A percentile compares a stretch with the other conserved stretches of the same genome.
phyloP scores from a whole-genome alignment of 2,797 vertebrate genomes.

The Chaunax sp. region DNA sequence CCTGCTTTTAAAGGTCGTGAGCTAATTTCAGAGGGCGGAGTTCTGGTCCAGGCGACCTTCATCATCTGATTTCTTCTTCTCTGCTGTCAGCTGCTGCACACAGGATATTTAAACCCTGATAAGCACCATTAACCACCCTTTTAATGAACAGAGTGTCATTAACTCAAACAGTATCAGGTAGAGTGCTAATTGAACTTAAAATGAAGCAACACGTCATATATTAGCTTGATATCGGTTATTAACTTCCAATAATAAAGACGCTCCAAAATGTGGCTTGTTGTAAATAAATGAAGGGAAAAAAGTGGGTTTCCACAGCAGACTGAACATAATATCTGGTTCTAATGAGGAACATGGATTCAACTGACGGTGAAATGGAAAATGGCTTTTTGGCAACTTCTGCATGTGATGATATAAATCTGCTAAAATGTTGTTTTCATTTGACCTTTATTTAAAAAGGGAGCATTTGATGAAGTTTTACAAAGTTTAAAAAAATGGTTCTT shows the following conservation, averaged over 20 bases:
- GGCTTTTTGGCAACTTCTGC: background rate
- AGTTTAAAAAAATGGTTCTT: too few species aligned
- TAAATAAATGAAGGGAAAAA: constrained; percentile 44
- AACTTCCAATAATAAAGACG: constrained; percentile 58
- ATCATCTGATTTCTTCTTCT: constrained; percentile 15
- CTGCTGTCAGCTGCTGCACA: constrained; percentile 21
- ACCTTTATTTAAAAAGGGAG: constrained; percentile 11
- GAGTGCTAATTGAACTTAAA: constrained; percentile 56
- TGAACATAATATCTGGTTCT: constrained; percentile 40
- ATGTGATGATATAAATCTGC: constrained; percentile 1
- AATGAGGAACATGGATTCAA: constrained; percentile 45
- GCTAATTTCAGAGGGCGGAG: constrained; percentile 57
- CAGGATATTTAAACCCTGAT: constrained; percentile 42
- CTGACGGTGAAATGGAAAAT: constrained; percentile 27
- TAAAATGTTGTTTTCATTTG: background rate
- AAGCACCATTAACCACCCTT: constrained; percentile 48
- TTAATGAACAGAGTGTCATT: constrained; percentile 65
- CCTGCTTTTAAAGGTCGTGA: constrained; percentile 78
- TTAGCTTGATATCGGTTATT: constrained; percentile 56
- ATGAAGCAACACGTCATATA: constrained; percentile 42
- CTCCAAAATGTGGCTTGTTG: constrained; percentile 30
- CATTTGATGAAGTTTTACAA: too few species aligned
- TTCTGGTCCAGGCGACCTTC: constrained; percentile 35
- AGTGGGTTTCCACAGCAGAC: constrained; percentile 38
- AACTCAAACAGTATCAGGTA: constrained; percentile 55